Percentiles rank a stretch among this genome's conserved stretches.
Conservation (phyloP, 1,140 invertebrate genomes). For the Pararge aegeria region DNA sequence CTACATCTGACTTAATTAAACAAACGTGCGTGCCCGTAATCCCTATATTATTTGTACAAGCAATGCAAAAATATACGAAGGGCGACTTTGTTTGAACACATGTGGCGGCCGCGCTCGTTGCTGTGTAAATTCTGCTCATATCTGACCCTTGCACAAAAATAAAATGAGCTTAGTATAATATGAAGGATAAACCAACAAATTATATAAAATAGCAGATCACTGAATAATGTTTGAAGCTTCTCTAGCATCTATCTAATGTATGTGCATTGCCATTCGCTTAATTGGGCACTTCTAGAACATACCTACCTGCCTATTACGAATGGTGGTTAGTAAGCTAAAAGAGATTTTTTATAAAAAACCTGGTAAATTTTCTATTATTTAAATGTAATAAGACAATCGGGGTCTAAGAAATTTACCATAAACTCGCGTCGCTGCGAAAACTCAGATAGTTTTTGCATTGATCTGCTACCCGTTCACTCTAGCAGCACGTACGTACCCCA, state of each 20-base stretch:
- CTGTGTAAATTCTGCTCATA: constrained; percentile 24
- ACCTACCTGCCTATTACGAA: too few species aligned
- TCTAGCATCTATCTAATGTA: neutral
- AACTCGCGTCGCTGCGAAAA: too few species aligned
- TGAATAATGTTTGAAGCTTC: neutral
- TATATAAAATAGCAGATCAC: neutral
- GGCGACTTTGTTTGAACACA: constrained; percentile 28
- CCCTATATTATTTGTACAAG: constrained; percentile 25
- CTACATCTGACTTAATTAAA: constrained; percentile 20
- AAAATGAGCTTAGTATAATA: constrained; percentile 3
- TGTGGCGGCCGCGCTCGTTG: constrained; percentile 18
- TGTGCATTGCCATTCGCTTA: too few species aligned
- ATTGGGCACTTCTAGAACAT: too few species aligned
- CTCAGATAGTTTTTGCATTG: too few species aligned
- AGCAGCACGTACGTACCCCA: too few species aligned
- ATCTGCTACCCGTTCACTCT: too few species aligned
- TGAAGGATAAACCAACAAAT: constrained; percentile 2
- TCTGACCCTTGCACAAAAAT: constrained; percentile 18
- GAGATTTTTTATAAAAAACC: too few species aligned
- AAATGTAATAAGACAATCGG: too few species aligned
- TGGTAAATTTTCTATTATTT: too few species aligned
- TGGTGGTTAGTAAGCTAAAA: neutral
- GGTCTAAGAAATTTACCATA: too few species aligned
- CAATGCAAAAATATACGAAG: constrained; percentile 30
- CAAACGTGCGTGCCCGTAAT: constrained; percentile 28